A percentile compares a stretch with the other conserved stretches of the same genome.
These are phyloP conservation scores for Ceratitis capitata DNA, from an alignment of 1,140 invertebrate species.

Conservation along the genomic window DNA sequence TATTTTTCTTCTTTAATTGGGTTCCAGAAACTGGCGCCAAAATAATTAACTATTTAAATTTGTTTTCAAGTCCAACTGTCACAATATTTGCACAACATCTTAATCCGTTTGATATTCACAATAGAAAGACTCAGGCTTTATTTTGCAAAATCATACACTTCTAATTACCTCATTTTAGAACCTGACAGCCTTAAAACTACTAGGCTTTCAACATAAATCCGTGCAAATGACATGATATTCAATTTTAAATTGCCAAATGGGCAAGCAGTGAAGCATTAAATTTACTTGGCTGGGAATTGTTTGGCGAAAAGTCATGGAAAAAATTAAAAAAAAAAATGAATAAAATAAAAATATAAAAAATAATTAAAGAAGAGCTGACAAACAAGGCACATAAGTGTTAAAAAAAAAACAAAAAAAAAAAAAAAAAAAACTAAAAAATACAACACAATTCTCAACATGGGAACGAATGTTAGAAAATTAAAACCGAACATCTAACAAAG, in stretches of 20 bases:
- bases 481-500: background rate
- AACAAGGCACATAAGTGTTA: background rate
- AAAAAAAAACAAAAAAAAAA: background rate
- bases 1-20: background rate
- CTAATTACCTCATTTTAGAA: background rate
- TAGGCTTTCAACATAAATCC: background rate
- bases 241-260: background rate
- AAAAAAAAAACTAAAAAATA: background rate
- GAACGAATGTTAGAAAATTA: background rate
- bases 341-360: background rate
- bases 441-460: background rate
- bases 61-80: background rate
- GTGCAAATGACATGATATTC: conserved; percentile 7
- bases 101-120: background rate
- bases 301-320: background rate
- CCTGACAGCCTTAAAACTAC: background rate
- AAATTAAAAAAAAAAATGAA: background rate
- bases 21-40: background rate
- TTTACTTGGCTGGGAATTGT: conserved; percentile 19
- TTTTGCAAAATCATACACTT: background rate
- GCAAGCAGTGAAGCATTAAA: background rate
- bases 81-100: background rate
- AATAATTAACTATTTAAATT: background rate
- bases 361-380: background rate
- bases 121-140: background rate